These are phyloP conservation scores for Hypercompe scribonia DNA, from an alignment of 2,888 invertebrate species.

Conservation along the genomic window DNA sequence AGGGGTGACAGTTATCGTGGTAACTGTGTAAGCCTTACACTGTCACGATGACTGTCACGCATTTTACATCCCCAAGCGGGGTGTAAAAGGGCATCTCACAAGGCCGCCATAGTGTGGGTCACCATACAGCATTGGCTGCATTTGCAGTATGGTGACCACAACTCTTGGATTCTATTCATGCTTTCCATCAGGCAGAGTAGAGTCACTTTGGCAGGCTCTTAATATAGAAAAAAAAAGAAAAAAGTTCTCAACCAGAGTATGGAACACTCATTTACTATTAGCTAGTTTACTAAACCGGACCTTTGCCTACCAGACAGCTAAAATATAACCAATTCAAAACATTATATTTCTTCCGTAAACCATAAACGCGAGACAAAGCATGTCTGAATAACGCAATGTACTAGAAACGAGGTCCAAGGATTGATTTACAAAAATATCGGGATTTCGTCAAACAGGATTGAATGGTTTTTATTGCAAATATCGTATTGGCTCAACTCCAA, in stretches of 20 bases:
- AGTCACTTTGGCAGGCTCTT: too few species aligned
- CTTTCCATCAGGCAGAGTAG: too few species aligned
- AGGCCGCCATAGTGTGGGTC: too few species aligned
- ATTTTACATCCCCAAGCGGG: too few species aligned
- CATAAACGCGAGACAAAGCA: background rate
- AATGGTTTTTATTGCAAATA: slow-evolving; percentile 2
- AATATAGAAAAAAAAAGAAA: too few species aligned
- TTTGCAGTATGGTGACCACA: too few species aligned
- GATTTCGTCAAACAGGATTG: slow-evolving; percentile 2
- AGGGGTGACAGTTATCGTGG: too few species aligned
- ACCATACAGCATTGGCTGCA: too few species aligned
- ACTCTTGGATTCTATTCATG: too few species aligned
- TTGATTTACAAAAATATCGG: background rate
- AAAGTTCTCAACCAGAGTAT: background rate
- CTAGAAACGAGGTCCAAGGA: background rate
- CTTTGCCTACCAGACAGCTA: background rate
- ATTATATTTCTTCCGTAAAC: background rate
- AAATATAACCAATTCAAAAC: background rate
- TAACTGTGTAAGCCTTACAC: too few species aligned
- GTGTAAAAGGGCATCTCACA: too few species aligned
- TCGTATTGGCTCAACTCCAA: slow-evolving; percentile 11
- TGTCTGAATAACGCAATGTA: background rate
- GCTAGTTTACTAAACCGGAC: background rate
- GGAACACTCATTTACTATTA: background rate
- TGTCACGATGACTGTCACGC: too few species aligned